Base-by-base conservation (phyloP, 1,140 invertebrate species). In the Drosophila nikananu region DNA sequence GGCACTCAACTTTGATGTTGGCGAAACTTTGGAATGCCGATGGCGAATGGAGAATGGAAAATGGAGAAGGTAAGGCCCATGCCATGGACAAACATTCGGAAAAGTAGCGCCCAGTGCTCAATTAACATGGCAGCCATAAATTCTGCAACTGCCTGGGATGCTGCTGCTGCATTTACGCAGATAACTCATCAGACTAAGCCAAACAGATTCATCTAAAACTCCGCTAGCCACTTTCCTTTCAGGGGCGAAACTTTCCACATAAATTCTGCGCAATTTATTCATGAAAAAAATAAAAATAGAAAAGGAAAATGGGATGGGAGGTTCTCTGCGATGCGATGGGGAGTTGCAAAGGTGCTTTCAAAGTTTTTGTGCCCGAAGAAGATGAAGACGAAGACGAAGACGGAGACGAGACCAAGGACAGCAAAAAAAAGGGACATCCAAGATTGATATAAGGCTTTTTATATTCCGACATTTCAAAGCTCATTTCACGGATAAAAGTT, bases 231-330 rank as follows among this genome's bases (percentile, higher is more conserved):
- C 84, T 89, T 89, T 89, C 84, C 71, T 87, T 90, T 89, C 70
- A 62, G 55, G 59, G 57, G 32, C 54, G 9, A 89, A 89, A 89
- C 84, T 89, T 89, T 89, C 48, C 81, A 86, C 84, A 89, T 89
- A 89, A 89, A 89, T 89, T 89, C 84, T 89, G 86, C 81, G 86
- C 84, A 89, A 89, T 89, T 89, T 89, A 89, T 89, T 89, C 84
- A 89, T 89, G 81, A 66, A 87, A 87, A 83, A 84, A 68, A 52
- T 55, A 27, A 52, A 19, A 55, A 54, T 32, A 10, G 30, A 8
- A 60, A 48, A 58, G 19, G 23, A n/a, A n/a, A n/a, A n/a, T n/a
- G 23, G 3, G 23, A 23, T 23, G 23, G 23, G 23, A 23, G 23
- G 23, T 23, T 23, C 23, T 23, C 3, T 23, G 23, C 23, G 23